Evolutionary conservation across 1,140 invertebrate genomes (phyloP), one percentile per base, ranked within the genome.

Genomic region (Meloidogyne exigua): DNA sequence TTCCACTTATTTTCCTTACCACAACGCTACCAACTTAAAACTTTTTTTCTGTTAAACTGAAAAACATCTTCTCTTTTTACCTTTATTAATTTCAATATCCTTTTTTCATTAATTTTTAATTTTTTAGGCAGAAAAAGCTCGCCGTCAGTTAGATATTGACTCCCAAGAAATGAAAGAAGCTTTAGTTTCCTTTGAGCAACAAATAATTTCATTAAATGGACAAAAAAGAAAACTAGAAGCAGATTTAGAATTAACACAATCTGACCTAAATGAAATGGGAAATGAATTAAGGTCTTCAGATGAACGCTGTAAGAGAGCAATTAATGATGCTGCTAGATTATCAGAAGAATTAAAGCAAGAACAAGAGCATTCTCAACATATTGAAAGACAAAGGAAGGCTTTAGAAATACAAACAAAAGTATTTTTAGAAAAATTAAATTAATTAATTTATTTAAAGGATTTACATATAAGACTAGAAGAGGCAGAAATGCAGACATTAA

Each of bases 201-300:
- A 95, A 89, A 94, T 93, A 87, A 92, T 93, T 79, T 95, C 94
- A 84, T 92, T 98, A 82, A 92, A 92, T 68, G 93, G 93, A 82
- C 93, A 94, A 89, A 99, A 98, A 92, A 94, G 96, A 91, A 99
- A 99, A 91, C 91, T 99, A 85, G 96, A 99, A 89, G 92, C 93
- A 82, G 96, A 99, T 91, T 91, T 99, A 87, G 21, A 0, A 28
- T 93, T 95, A 89, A 96, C 95, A 78, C 92, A 92, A 90, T 93
- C 94, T 87, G 96, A 98, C 88, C 91, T 98, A 83, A 95, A 98
- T 88, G 96, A 98, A 89, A 92, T 96, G 82, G 90, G 96, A 84
- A 96, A 96, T 90, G 94, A 96, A 89, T 93, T 77, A 80, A 85
- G 87, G 70, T 82, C 82, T 57, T 74, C 79, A 21, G 85, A 87